Conservation (phyloP, 2,797 vertebrate genomes). For the Crenuchus spilurus region DNA sequence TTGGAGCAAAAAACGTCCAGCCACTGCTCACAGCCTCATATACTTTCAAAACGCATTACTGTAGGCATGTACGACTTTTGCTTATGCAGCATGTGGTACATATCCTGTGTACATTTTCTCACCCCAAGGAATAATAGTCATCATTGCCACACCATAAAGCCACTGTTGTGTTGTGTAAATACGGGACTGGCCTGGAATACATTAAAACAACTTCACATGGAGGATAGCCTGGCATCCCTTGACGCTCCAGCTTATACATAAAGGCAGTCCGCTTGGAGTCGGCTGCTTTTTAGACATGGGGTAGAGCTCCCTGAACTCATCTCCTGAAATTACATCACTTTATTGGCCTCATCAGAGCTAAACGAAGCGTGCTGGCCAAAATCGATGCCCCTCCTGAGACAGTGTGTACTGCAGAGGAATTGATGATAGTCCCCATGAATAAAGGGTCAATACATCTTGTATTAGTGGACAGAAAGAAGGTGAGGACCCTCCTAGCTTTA, state of each 20-base stretch:
- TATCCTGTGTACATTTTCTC: not conserved
- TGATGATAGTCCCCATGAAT: conserved; percentile 63
- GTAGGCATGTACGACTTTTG: conserved; percentile 3
- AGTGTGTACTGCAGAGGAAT: conserved; percentile 66
- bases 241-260: conserved; percentile 9
- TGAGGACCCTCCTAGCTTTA: conserved; percentile 61
- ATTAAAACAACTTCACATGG: conserved; percentile 19
- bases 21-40: conserved; percentile 1
- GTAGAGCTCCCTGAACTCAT: conserved; percentile 60
- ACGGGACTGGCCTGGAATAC: conserved; percentile 17
- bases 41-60: conserved; percentile 20
- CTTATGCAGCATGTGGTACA: conserved; percentile 21
- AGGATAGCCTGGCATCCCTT: not conserved
- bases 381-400: conserved; percentile 72
- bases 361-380: conserved; percentile 78
- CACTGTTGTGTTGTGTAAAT: conserved; percentile 26
- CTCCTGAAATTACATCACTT: conserved; percentile 75
- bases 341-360: conserved; percentile 80
- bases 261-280: not conserved
- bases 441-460: conserved; percentile 64
- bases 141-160: conserved; percentile 35
- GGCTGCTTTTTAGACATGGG: conserved; percentile 20
- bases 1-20: conserved; percentile 16
- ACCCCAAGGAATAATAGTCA: conserved; percentile 23
- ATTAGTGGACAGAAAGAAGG: conserved; percentile 53